Evolutionary conservation across 2,888 invertebrate genomes (phyloP), one percentile per base, ranked within the genome.

Genomic region (Phalangium opilio): DNA sequence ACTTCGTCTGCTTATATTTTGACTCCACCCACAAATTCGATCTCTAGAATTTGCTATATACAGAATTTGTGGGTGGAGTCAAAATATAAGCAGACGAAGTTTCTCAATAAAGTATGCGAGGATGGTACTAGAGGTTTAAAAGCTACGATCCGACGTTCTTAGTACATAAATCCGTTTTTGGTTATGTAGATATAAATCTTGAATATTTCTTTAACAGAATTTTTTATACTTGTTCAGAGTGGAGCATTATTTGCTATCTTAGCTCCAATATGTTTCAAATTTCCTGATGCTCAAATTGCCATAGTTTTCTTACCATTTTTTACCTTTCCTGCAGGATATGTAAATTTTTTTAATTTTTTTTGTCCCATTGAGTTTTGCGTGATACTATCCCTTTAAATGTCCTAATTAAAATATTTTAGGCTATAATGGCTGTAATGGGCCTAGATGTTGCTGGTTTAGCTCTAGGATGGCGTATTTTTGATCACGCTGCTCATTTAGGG

Each of bases 401-500:
- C n/a, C 5, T 36, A 36, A 36, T 14, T 15, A 15, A 27, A 27
- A 27, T 27, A 7, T 27, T 8, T 48, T 65, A 87, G 86, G 90
- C 83, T 39, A 76, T 95, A 50, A 85, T 85, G 70, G 79, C 78
- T 14, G 74, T 95, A 45, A 77, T 96, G 67, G 75, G 78, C 10
- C 66, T 96, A 47, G 96, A 98, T 65, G 64, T 80, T 17, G 74
- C 79, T 19, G 95, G 96, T 20, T 74, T 90, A 38, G 46, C 89
- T 7, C 64, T 86, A 50, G 78, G 85, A 38, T 98, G 93, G 90
- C 80, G 77, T 63, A 75, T 87, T 59, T 86, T 98, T 62, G 98
- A 98, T 66, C 96, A 98, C 68, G 95, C 95, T 1, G 95, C 91
- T n/a, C 96, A 98, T 78, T 75, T 98, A 54, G 91, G 93, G 15